Evolutionary conservation across 2,797 vertebrate species (phyloP).

Genomic region (Pelochelys cantorii): DNA sequence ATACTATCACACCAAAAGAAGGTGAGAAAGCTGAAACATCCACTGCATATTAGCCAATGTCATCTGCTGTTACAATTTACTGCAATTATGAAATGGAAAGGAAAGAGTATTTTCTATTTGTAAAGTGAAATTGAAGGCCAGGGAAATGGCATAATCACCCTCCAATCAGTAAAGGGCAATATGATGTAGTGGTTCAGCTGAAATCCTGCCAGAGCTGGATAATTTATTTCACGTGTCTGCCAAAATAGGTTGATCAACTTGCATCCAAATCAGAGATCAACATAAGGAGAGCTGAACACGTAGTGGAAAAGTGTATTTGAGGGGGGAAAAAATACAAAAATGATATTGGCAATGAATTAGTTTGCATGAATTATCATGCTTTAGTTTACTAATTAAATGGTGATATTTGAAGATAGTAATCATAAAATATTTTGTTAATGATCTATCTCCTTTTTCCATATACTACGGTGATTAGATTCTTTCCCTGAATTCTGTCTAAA

Average conservation of each 20-base stretch:
- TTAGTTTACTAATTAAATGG: not conserved
- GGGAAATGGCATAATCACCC: not conserved
- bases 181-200: not conserved
- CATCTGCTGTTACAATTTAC: not conserved
- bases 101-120: not conserved
- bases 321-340: not conserved
- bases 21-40: not conserved
- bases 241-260: not conserved
- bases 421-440: not conserved
- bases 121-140: not conserved
- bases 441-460: not conserved
- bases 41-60: not conserved
- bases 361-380: not conserved
- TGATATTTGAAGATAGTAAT: not conserved
- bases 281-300: not conserved
- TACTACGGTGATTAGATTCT: not conserved
- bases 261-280: not conserved
- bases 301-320: not conserved
- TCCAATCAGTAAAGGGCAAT: not conserved
- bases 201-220: not conserved
- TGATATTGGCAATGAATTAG: not conserved
- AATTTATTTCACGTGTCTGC: not conserved
- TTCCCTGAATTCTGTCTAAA: not conserved
- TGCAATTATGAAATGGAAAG: not conserved
- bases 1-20: not conserved